Evolutionary conservation across 2,113 vertebrate genomes (phyloP).

Genomic region (Corythornis madagascariensis): DNA sequence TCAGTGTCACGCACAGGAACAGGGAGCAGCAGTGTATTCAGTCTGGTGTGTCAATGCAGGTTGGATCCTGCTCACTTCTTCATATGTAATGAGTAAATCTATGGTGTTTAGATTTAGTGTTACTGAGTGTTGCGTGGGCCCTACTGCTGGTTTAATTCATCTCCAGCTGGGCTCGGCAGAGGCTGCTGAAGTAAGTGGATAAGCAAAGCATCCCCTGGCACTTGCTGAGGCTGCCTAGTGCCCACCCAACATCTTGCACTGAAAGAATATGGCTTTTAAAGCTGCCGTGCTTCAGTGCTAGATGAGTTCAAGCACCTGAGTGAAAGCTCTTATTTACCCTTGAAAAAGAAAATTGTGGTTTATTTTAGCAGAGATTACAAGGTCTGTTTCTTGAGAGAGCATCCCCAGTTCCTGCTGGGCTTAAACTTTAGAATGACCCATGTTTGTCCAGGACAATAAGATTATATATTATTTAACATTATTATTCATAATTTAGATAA

Average conservation of each 20-base stretch:
- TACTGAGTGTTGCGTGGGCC: background rate
- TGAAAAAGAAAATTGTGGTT: background rate
- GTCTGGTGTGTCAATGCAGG: background rate
- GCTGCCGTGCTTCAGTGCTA: background rate
- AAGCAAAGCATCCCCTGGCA: background rate
- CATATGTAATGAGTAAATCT: background rate
- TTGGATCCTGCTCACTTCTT: background rate
- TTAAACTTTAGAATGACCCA: background rate
- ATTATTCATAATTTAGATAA: conserved; percentile 43
- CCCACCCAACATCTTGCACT: background rate
- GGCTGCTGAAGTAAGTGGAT: background rate
- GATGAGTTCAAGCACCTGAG: background rate
- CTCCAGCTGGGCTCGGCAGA: background rate
- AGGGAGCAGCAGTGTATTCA: background rate
- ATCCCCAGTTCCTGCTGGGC: background rate
- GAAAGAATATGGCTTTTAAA: background rate
- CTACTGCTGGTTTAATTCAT: background rate
- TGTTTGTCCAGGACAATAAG: background rate
- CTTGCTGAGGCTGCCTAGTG: background rate
- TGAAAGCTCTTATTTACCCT: background rate
- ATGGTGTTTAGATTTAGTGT: background rate
- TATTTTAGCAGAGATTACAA: background rate
- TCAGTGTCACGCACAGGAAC: accelerated
- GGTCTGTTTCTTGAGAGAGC: background rate
- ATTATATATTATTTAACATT: conserved; percentile 17